phyloP scores from a whole-genome alignment of 30 jellyfish, hydroid and myxozoan species.

The Hydractinia echinata region DNA sequence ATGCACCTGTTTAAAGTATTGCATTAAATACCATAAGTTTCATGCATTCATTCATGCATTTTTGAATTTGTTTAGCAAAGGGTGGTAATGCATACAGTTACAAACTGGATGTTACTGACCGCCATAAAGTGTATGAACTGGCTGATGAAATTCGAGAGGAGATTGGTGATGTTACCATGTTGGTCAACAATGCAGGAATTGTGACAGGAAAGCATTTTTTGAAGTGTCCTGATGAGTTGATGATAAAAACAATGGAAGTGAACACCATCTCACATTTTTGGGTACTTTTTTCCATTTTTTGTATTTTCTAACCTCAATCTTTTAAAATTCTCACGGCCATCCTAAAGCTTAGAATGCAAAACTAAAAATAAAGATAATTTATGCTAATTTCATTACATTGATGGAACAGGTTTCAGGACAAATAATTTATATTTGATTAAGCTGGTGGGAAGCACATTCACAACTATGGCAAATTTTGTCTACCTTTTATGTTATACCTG shows the following conservation, averaged over 20 bases:
- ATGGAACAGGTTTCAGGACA: too few species aligned
- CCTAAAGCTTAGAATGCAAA: too few species aligned
- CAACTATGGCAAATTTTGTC: too few species aligned
- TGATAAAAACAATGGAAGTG: constrained; percentile 67
- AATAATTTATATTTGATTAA: too few species aligned
- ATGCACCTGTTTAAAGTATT: too few species aligned
- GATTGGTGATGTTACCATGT: constrained; percentile 75
- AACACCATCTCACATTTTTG: constrained; percentile 82
- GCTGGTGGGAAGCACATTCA: too few species aligned
- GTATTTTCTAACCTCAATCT: background rate
- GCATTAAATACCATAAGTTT: background rate
- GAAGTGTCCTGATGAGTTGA: constrained; percentile 67
- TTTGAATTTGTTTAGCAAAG: constrained; percentile 1
- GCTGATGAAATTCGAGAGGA: constrained; percentile 62
- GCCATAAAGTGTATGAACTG: constrained; percentile 60
- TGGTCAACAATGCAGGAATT: constrained; percentile 91
- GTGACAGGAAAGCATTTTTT: constrained; percentile 68
- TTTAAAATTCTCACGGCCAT: background rate
- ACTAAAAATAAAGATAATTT: too few species aligned
- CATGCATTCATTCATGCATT: background rate
- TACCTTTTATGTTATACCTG: too few species aligned
- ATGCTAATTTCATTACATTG: too few species aligned
- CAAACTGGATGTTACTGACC: constrained; percentile 71
- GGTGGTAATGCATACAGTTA: constrained; percentile 72
- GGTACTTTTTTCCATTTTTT: constrained; percentile 43